phyloP scores from a whole-genome alignment of 2,888 invertebrate genomes.

The Chelonus formosanus region DNA sequence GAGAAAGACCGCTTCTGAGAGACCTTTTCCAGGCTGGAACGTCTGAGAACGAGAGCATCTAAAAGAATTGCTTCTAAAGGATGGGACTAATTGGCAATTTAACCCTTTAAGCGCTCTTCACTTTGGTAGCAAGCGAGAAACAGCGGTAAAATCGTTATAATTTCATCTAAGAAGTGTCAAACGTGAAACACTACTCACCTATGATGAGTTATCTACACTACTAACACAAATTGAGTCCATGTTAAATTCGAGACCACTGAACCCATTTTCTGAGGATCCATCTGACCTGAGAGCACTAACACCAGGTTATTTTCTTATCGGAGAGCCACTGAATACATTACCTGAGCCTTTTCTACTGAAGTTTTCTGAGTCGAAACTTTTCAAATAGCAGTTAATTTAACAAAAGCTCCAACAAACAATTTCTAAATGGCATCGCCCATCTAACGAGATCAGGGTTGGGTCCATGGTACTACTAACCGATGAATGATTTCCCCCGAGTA shows the following conservation, averaged over 20 bases:
- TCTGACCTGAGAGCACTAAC: constrained; percentile 35
- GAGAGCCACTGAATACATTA: neutral
- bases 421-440: too few species aligned
- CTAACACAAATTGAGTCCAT: constrained; percentile 45
- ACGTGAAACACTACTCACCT: constrained; percentile 41
- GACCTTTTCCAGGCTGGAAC: too few species aligned
- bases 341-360: neutral
- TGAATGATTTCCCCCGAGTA: too few species aligned
- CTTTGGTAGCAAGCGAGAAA: constrained; percentile 51
- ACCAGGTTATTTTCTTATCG: neutral
- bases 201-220: constrained; percentile 48
- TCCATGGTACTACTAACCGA: too few species aligned
- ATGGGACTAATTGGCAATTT: too few species aligned
- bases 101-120: constrained; percentile 46
- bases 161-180: constrained; percentile 41
- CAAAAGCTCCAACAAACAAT: constrained; percentile 20
- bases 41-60: too few species aligned
- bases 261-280: constrained; percentile 41
- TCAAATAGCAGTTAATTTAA: constrained; percentile 11
- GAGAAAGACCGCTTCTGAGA: too few species aligned
- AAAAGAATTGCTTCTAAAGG: too few species aligned
- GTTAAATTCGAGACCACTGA: constrained; percentile 47
- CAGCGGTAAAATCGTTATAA: constrained; percentile 47
- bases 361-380: neutral
- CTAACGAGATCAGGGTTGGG: too few species aligned